Evolutionary conservation across 2,797 vertebrate genomes (phyloP), one percentile per base, ranked within the genome.

Genomic region (Vespertilio murinus): DNA sequence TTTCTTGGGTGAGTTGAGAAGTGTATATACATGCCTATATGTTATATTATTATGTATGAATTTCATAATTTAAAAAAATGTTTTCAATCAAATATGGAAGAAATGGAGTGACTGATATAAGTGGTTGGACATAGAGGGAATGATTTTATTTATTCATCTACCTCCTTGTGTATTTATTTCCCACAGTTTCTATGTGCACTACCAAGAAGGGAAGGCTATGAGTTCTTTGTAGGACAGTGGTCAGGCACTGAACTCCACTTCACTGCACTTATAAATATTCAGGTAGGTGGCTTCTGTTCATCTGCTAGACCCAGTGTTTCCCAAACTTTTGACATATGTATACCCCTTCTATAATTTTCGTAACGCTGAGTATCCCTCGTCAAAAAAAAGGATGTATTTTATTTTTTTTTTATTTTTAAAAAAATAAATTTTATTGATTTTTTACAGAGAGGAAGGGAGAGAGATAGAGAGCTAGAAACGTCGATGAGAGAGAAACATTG

Each of bases 141-240:
- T 89, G 0, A 78, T 77, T 88, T 83, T 74, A 64, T 81, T 89
- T 90, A 74, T 84, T 88, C 59, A 77, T 73, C 7, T 65, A 4
- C 61, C 33, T 86, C 69, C 28, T 45, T 94, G 11, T 93, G 22
- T 82, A 38, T 90, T 69, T 96, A 17, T 92, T 77, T 77, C 95
- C 90, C 94, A 74, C 97, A 99, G 99, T 99, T 99, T 97, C 98
- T 99, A 0, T 99, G 99, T 89, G 99, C 99, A 22, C 88, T 99
- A 95, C 99, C 99, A 86, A 99, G 99, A 97, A 98, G 98, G 92
- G 99, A 99, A 95, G 99, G 99, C 6, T 99, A 99, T 22, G 99
- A 99, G 97, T 99, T 99, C 97, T 99, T 99, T 40, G 97, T 99
- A 92, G 99, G 99, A 83, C 99, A 99, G 79, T 99, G 99, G 99